Conservation (phyloP, 2,888 invertebrate species). For the Atherix ibis region DNA sequence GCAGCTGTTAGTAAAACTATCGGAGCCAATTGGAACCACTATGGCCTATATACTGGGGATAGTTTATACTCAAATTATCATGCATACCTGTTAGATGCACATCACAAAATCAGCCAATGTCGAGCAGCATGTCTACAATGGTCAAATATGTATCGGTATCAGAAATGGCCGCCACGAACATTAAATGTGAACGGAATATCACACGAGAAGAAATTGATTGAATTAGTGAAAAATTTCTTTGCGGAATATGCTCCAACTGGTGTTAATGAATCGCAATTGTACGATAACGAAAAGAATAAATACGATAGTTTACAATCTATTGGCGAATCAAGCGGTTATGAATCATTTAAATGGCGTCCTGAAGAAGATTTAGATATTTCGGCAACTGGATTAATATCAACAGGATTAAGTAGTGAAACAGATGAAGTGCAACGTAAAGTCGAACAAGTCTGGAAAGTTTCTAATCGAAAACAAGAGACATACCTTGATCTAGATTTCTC, state of each 20-base stretch:
- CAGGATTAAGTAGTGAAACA: slow-evolving; percentile 9
- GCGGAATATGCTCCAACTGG: slow-evolving; percentile 21
- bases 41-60: slow-evolving; percentile 39
- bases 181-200: slow-evolving; percentile 17
- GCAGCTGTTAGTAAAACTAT: slow-evolving; percentile 30
- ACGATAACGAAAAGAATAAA: slow-evolving; percentile 24
- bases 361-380: slow-evolving; percentile 34
- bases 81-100: slow-evolving; percentile 74
- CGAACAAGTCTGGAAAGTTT: slow-evolving; percentile 24
- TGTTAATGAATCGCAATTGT: slow-evolving; percentile 8
- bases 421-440: slow-evolving; percentile 10
- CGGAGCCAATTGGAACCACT: slow-evolving; percentile 39
- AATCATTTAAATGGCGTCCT: slow-evolving; percentile 46
- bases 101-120: slow-evolving; percentile 58
- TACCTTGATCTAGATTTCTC: slow-evolving; percentile 31
- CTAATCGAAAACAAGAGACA: slow-evolving; percentile 23
- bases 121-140: slow-evolving; percentile 59
- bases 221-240: slow-evolving; percentile 28
- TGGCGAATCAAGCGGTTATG: slow-evolving; percentile 60
- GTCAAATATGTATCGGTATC: slow-evolving; percentile 62
- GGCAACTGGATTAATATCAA: neutral
- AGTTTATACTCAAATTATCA: slow-evolving; percentile 67
- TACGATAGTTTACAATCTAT: slow-evolving; percentile 50
- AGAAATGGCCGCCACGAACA: slow-evolving; percentile 23
- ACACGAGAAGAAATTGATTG: slow-evolving; percentile 18